Evolutionary conservation across 2,797 vertebrate species (phyloP).

Genomic region (Macroramphosus scolopax): DNA sequence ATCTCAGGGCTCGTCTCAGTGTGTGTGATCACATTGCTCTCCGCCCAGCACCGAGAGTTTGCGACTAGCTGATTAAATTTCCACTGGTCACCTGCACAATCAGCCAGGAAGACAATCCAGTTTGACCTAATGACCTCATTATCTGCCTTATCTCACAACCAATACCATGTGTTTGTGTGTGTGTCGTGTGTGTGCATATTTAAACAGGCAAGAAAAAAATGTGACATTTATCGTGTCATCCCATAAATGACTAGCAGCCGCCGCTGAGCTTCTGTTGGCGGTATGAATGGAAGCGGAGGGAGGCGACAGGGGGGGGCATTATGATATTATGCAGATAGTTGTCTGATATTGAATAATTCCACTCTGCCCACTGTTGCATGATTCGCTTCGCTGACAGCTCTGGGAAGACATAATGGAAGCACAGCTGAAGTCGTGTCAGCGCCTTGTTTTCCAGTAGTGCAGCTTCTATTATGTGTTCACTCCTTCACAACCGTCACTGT

Average conservation of each 20-base stretch:
- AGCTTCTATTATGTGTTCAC: not conserved
- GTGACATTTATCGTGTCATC: conserved; percentile 36
- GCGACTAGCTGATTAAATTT: too few species aligned
- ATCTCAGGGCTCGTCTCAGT: too few species aligned
- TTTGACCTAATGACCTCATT: too few species aligned
- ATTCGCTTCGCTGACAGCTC: too few species aligned
- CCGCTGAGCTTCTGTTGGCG: conserved; percentile 12
- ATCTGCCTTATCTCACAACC: conserved; percentile 12
- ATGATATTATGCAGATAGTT: conserved; percentile 32
- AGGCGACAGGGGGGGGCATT: conserved; percentile 27
- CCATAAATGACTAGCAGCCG: conserved; percentile 19
- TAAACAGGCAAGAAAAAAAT: conserved; percentile 24
- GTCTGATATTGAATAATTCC: conserved; percentile 17
- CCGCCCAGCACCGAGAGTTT: too few species aligned
- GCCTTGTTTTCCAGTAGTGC: conserved; percentile 1
- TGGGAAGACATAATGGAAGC: conserved; percentile 21
- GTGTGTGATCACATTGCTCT: conserved; percentile 8
- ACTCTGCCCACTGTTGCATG: conserved; percentile 20
- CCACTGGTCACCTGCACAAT: not conserved
- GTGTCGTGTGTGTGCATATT: conserved; percentile 1
- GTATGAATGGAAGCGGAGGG: conserved; percentile 23
- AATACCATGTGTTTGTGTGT: not conserved
- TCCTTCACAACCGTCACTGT: not conserved
- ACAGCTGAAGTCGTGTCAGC: conserved; percentile 5
- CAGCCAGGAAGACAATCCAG: conserved; percentile 15